Percentiles rank a stretch among this genome's conserved stretches.
These are phyloP conservation scores for Mustela nigripes DNA, from an alignment of 2,113 vertebrate species.

Conservation along the genomic window DNA sequence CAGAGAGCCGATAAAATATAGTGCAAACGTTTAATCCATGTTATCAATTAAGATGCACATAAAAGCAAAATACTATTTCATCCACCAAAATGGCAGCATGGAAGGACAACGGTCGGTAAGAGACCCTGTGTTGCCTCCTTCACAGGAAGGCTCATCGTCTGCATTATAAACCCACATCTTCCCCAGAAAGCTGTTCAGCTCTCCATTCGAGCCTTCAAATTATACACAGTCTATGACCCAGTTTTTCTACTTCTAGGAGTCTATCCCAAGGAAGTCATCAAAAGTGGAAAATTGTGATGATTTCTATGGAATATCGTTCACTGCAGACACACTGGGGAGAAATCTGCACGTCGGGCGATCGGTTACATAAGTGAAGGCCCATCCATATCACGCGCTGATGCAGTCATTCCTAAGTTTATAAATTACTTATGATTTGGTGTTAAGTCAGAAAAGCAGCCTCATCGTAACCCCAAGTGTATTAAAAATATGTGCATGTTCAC, in stretches of 20 bases:
- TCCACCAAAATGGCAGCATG: not conserved
- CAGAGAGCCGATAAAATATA: not conserved
- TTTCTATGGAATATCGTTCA: not conserved
- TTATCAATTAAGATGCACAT: not conserved
- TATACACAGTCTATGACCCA: not conserved
- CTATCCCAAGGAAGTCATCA: not conserved
- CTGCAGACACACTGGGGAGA: not conserved
- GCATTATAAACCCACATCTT: not conserved
- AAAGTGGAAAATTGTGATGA: not conserved
- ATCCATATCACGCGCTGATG: not conserved
- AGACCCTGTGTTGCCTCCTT: no score
- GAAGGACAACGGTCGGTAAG: not conserved
- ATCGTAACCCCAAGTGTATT: not conserved
- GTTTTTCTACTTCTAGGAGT: not conserved
- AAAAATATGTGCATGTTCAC: not conserved
- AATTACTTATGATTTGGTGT: not conserved
- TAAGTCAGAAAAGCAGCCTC: not conserved
- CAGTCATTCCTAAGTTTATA: not conserved
- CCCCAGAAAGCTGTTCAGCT: not conserved
- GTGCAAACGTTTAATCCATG: not conserved
- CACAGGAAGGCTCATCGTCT: not conserved
- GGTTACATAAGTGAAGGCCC: not conserved
- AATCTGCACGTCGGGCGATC: not conserved
- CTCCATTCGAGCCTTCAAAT: not conserved
- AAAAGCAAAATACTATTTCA: not conserved